Conservation (phyloP, 2,888 invertebrate genomes). For the Tetranychus truncatus region DNA sequence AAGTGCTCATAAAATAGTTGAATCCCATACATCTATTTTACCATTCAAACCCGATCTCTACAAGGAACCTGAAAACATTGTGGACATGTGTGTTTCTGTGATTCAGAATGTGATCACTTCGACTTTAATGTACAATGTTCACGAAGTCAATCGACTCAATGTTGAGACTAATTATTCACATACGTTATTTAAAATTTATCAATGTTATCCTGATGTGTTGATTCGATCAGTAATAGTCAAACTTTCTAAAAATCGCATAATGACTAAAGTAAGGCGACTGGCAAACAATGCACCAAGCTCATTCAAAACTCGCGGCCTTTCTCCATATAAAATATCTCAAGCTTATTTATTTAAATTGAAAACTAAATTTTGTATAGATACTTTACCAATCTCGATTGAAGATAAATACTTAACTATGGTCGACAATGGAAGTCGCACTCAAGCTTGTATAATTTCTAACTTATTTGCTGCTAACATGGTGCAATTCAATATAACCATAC, state of each 20-base stretch:
- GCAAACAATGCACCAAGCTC: constrained; percentile 28
- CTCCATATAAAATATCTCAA: constrained; percentile 18
- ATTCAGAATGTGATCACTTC: constrained; percentile 40
- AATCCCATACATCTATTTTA: background rate
- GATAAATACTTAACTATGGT: background rate
- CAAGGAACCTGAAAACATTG: constrained; percentile 35
- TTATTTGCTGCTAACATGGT: constrained; percentile 11
- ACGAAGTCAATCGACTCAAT: constrained; percentile 31
- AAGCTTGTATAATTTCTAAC: constrained; percentile 9
- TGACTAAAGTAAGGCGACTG: constrained; percentile 38
- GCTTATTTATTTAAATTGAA: constrained; percentile 15
- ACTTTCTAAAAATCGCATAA: constrained; percentile 43
- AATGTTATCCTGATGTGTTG: constrained; percentile 48
- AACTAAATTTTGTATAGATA: constrained; percentile 16
- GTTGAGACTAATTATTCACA: constrained; percentile 7
- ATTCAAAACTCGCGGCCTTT: constrained; percentile 4
- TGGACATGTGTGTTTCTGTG: constrained; percentile 40
- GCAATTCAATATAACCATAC: constrained; percentile 11
- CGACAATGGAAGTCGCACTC: constrained; percentile 5
- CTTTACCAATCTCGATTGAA: background rate
- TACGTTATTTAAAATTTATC: constrained; percentile 42
- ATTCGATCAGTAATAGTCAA: constrained; percentile 43
- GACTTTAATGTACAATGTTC: constrained; percentile 28
- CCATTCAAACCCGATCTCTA: constrained; percentile 4
- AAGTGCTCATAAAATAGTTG: background rate